Evolutionary conservation across 2,113 vertebrate species (phyloP).

Genomic region (Cephalopholis sonnerati): DNA sequence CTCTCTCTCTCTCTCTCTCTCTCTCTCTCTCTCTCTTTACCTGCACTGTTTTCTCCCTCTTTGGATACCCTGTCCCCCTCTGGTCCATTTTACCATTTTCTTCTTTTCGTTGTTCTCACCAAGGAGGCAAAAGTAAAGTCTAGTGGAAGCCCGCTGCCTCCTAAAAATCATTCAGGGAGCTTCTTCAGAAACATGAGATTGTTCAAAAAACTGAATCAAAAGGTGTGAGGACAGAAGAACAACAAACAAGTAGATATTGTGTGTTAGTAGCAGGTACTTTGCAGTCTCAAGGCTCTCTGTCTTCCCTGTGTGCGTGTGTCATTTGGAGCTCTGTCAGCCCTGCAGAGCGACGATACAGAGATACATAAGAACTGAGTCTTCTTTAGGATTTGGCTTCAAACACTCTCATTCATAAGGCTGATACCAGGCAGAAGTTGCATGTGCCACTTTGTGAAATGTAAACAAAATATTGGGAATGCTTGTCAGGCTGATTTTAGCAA

Average conservation of each 20-base stretch:
- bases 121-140: background rate
- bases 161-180: background rate
- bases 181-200: background rate
- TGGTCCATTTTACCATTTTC: background rate
- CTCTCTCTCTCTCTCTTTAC: background rate
- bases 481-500: background rate
- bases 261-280: background rate
- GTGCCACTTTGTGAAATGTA: background rate
- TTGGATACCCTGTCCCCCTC: background rate
- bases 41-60: background rate
- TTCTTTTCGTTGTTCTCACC: background rate
- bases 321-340: too few species aligned
- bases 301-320: background rate
- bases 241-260: constrained; percentile 2
- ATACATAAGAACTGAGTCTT: background rate
- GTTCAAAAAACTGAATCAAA: background rate
- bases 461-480: background rate
- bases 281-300: too few species aligned
- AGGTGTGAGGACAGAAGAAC: constrained; percentile 15
- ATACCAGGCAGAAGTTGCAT: background rate
- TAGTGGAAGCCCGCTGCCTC: too few species aligned
- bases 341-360: background rate
- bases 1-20: background rate
- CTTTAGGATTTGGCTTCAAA: background rate
- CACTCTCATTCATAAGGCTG: too few species aligned